phyloP scores from a whole-genome alignment of 2,797 vertebrate genomes.

The Holocentrus rufus region DNA sequence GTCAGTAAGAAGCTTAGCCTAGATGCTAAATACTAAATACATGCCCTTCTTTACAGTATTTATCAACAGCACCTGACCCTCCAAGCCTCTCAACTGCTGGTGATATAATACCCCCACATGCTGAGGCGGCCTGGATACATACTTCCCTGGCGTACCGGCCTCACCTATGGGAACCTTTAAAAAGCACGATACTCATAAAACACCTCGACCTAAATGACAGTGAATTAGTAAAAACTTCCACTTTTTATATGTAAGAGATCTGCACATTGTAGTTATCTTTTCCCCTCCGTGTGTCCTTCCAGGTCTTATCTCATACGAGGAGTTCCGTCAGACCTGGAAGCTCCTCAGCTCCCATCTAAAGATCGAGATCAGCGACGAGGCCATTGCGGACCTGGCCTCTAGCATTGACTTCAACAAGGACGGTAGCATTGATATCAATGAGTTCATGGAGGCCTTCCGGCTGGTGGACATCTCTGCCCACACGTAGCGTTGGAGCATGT shows the following conservation, averaged over 20 bases:
- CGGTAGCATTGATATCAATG: slow-evolving; percentile 94
- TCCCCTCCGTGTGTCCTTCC: not conserved
- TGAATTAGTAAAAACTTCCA: not conserved
- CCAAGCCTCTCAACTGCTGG: slow-evolving; percentile 7
- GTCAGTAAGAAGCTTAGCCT: slow-evolving; percentile 73
- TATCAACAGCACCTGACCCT: slow-evolving; percentile 3
- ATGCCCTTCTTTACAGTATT: not conserved
- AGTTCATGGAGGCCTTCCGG: slow-evolving; percentile 96
- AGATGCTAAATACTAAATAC: not conserved
- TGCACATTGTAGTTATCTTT: not conserved
- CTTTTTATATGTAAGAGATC: not conserved
- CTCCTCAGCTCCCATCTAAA: slow-evolving; percentile 92
- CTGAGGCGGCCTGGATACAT: not conserved
- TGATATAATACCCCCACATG: not conserved
- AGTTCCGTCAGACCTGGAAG: slow-evolving; percentile 93
- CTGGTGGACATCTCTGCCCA: slow-evolving; percentile 83
- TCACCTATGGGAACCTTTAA: not conserved
- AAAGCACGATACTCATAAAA: not conserved
- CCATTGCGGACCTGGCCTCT: slow-evolving; percentile 85
- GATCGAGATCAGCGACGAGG: slow-evolving; percentile 85
- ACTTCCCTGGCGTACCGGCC: not conserved
- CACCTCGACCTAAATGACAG: not conserved
- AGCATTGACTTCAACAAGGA: slow-evolving; percentile 98
- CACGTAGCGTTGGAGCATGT: slow-evolving; percentile 7
- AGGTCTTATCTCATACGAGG: slow-evolving; percentile 93